Percentiles rank a stretch among this genome's conserved stretches.
These are phyloP conservation scores for Phalacrocorax aristotelis DNA, from an alignment of 2,113 vertebrate species.

Conservation along the genomic window DNA sequence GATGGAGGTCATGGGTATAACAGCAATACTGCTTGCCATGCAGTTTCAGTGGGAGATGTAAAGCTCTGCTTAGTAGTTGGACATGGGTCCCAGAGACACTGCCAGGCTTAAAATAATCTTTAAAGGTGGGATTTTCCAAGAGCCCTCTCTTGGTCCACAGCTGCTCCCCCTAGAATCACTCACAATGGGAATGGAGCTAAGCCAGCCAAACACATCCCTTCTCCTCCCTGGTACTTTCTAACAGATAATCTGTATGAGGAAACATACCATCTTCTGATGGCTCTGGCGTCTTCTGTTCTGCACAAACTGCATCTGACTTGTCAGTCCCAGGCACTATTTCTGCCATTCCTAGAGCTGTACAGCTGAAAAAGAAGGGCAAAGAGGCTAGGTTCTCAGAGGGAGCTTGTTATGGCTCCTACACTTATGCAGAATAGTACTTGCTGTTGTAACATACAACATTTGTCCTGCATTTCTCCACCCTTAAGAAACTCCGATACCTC, in stretches of 20 bases:
- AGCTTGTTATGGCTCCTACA: not conserved
- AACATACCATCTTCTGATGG: slow-evolving; percentile 58
- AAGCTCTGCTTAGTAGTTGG: not conserved
- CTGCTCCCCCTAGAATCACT: not conserved
- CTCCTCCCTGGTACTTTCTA: not conserved
- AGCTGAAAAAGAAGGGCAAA: slow-evolving; percentile 61
- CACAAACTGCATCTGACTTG: slow-evolving; percentile 71
- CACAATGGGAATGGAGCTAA: not conserved
- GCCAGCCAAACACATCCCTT: not conserved
- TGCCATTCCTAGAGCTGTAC: slow-evolving; percentile 64
- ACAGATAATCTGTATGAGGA: not conserved
- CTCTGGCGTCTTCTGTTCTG: not conserved
- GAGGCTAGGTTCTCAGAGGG: not conserved
- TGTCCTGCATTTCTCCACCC: not conserved
- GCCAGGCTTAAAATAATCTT: not conserved
- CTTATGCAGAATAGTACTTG: not conserved
- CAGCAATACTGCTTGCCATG: not conserved
- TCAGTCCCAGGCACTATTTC: slow-evolving; percentile 64
- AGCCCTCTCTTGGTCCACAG: not conserved
- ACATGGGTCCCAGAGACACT: not conserved
- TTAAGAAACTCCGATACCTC: not conserved
- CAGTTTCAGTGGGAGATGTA: not conserved
- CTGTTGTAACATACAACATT: not conserved
- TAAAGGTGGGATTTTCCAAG: not conserved
- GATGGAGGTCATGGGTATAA: not conserved